phyloP scores from a whole-genome alignment of 2,797 vertebrate species.

The Dendrocincla tyrannina region DNA sequence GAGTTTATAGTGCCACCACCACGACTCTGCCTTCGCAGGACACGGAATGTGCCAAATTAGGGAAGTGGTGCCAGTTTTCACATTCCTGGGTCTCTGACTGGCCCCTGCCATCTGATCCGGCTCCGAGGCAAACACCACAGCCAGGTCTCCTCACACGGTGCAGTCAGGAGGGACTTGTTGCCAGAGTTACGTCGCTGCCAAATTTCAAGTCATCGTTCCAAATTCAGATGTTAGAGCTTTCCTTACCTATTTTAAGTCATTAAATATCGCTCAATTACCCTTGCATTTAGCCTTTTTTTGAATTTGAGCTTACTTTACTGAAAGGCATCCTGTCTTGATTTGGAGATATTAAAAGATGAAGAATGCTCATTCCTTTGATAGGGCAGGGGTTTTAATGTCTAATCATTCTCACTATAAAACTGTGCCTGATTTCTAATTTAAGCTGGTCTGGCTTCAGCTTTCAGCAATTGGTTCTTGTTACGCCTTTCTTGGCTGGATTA shows the following conservation, averaged over 20 bases:
- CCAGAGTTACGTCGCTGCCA: neutral
- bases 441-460: slow-evolving; percentile 62
- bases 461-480: slow-evolving; percentile 70
- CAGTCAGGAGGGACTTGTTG: neutral
- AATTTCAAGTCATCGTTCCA: slow-evolving; percentile 7
- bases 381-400: slow-evolving; percentile 45
- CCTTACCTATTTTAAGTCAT: slow-evolving; percentile 24
- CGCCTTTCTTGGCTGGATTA: slow-evolving; percentile 64
- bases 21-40: neutral
- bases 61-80: neutral
- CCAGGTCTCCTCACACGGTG: neutral
- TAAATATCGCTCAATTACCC: slow-evolving; percentile 53
- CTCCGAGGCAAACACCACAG: neutral
- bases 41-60: neutral
- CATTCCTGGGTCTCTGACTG: fast-evolving
- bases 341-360: slow-evolving; percentile 65
- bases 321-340: slow-evolving; percentile 63
- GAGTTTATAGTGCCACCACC: neutral
- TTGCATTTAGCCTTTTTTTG: slow-evolving; percentile 1
- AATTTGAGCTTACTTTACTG: slow-evolving; percentile 39
- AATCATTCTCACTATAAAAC: slow-evolving; percentile 65
- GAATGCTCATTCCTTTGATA: slow-evolving; percentile 57
- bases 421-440: slow-evolving; percentile 69
- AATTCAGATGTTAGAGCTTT: slow-evolving; percentile 30
- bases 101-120: neutral